phyloP scores from a whole-genome alignment of 1,140 invertebrate genomes.

The Dysdera silvatica region DNA sequence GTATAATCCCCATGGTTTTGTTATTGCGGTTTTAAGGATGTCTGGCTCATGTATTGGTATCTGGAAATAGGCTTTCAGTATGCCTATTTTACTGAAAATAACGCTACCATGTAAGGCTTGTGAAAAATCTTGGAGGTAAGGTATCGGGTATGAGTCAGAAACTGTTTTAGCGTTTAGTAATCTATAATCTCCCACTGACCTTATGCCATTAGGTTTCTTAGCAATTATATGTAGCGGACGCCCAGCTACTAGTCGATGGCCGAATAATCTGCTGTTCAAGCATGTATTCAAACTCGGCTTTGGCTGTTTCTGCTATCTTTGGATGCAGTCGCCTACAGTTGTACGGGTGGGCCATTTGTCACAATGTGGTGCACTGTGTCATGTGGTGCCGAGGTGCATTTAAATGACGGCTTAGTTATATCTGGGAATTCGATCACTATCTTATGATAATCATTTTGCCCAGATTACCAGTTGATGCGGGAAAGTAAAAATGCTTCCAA shows the following conservation, averaged over 20 bases:
- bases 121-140: conserved; percentile 19
- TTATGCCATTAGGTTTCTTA: conserved; percentile 18
- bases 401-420: neutral
- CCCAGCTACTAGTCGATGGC: conserved; percentile 28
- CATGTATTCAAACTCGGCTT: conserved; percentile 18
- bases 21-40: conserved; percentile 26
- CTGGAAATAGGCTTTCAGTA: conserved; percentile 18
- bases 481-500: neutral
- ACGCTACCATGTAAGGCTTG: conserved; percentile 3
- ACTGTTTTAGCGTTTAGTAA: conserved; percentile 11
- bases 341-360: conserved; percentile 1
- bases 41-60: conserved; percentile 16
- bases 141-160: conserved; percentile 26
- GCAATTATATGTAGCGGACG: conserved; percentile 35
- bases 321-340: conserved; percentile 9
- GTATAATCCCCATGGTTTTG: conserved; percentile 21
- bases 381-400: neutral
- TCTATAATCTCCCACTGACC: conserved; percentile 23
- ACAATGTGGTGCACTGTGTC: conserved; percentile 9
- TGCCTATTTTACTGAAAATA: conserved; percentile 19
- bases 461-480: neutral
- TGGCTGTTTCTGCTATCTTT: neutral
- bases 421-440: conserved; percentile 3
- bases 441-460: neutral
- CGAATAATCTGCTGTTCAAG: conserved; percentile 19